Conservation (phyloP, 2,113 vertebrate species). For the Oriolus oriolus region DNA sequence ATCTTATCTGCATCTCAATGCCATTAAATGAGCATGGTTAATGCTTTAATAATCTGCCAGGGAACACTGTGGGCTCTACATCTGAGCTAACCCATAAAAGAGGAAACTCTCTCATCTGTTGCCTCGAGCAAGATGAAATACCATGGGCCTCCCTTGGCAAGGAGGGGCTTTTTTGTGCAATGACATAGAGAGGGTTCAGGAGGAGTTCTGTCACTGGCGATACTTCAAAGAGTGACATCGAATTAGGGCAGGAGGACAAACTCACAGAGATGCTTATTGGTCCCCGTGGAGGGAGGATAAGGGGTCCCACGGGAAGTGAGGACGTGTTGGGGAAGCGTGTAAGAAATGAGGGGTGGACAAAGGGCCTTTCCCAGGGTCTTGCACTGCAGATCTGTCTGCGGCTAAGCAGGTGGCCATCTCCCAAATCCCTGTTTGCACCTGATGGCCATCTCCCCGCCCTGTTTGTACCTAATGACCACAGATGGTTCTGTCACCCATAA, state of each 20-base stretch:
- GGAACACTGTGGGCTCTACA: background rate
- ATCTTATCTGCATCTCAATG: conserved; percentile 46
- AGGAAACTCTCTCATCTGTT: conserved; percentile 19
- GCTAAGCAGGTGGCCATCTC: background rate
- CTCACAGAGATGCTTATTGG: background rate
- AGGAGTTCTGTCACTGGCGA: background rate
- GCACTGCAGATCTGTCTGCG: background rate
- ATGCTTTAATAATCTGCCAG: conserved; percentile 51
- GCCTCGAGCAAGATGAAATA: background rate
- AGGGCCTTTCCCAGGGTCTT: background rate
- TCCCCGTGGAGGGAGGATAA: background rate
- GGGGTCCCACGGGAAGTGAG: background rate
- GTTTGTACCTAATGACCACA: background rate
- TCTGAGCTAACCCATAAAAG: conserved; percentile 17
- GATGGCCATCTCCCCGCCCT: background rate
- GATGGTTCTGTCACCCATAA: background rate
- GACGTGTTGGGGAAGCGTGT: fast-evolving
- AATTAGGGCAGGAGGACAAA: background rate
- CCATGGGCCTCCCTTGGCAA: background rate
- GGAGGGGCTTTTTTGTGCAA: background rate
- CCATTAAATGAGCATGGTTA: conserved; percentile 22
- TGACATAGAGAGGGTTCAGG: background rate
- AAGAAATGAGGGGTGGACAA: background rate
- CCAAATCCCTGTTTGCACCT: background rate
- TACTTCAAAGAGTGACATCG: background rate